phyloP scores from a whole-genome alignment of 2,888 invertebrate species.

The Schrankia costaestrigalis region DNA sequence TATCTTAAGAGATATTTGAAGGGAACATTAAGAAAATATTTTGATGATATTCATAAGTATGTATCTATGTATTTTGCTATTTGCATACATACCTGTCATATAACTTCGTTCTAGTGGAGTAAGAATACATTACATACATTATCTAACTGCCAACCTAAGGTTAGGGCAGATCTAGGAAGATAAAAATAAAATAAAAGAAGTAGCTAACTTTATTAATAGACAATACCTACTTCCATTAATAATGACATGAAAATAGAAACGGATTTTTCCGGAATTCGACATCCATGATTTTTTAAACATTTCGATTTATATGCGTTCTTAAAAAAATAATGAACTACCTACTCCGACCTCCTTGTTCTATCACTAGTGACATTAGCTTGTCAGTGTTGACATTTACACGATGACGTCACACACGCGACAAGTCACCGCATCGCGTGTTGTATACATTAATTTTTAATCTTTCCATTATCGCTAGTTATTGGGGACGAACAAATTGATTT shows the following conservation, averaged over 20 bases:
- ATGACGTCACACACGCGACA: conserved; percentile 55
- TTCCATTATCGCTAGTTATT: conserved; percentile 60
- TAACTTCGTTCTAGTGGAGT: too few relatives aligned
- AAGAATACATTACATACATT: too few relatives aligned
- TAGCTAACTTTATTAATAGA: too few relatives aligned
- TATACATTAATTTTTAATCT: conserved; percentile 63
- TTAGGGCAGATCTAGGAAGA: too few relatives aligned
- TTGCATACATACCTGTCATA: too few relatives aligned
- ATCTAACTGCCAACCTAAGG: too few relatives aligned
- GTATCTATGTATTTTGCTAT: neutral
- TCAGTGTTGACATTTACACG: conserved; percentile 50
- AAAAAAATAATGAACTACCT: neutral
- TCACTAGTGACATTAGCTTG: conserved; percentile 38
- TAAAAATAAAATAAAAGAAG: too few relatives aligned
- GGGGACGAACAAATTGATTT: conserved; percentile 45
- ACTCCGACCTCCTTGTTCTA: conserved; percentile 10
- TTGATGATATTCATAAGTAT: neutral
- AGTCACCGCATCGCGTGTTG: conserved; percentile 57
- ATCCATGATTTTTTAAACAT: too few relatives aligned
- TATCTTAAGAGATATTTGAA: conserved; percentile 5
- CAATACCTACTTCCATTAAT: too few relatives aligned
- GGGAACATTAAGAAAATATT: conserved; percentile 2
- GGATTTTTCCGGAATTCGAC: too few relatives aligned
- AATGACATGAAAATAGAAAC: too few relatives aligned
- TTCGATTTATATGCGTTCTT: too few relatives aligned